Evolutionary conservation across 2,113 vertebrate genomes (phyloP).

Genomic region (Jaculus jaculus): DNA sequence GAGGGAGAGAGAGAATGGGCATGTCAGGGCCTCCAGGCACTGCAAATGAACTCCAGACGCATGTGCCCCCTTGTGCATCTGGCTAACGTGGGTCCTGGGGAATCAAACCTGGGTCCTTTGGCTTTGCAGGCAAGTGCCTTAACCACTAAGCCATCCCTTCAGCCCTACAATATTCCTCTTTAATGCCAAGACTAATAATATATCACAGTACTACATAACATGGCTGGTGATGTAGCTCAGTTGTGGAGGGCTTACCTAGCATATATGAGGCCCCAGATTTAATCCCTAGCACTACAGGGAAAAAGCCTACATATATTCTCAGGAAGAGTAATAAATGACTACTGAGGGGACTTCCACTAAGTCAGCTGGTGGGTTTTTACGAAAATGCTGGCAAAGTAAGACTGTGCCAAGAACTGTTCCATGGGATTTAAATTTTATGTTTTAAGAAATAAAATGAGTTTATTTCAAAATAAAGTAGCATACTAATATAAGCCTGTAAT

Average conservation of each 20-base stretch:
- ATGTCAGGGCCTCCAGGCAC: no score
- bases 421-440: not conserved
- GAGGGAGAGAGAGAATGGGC: no score
- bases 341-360: not conserved
- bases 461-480: slow-evolving; percentile 21
- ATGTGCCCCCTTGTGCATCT: no score
- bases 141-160: no score
- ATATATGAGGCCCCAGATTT: not conserved
- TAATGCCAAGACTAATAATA: not conserved
- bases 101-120: no score
- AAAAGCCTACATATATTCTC: slow-evolving; percentile 13
- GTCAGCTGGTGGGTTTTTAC: not conserved
- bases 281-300: not conserved
- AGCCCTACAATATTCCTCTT: not conserved
- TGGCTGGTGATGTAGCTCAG: not conserved
- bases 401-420: not conserved
- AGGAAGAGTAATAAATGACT: not conserved
- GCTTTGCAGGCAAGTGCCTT: no score
- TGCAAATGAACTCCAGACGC: no score
- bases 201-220: not conserved
- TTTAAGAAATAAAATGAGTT: slow-evolving; percentile 18
- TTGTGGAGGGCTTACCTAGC: not conserved
- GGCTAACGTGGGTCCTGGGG: no score
- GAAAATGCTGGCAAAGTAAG: not conserved
- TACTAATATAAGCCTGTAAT: slow-evolving; percentile 27